These are phyloP conservation scores for Sylvicola cinctus DNA, from an alignment of 2,888 invertebrate species.

Conservation along the genomic window DNA sequence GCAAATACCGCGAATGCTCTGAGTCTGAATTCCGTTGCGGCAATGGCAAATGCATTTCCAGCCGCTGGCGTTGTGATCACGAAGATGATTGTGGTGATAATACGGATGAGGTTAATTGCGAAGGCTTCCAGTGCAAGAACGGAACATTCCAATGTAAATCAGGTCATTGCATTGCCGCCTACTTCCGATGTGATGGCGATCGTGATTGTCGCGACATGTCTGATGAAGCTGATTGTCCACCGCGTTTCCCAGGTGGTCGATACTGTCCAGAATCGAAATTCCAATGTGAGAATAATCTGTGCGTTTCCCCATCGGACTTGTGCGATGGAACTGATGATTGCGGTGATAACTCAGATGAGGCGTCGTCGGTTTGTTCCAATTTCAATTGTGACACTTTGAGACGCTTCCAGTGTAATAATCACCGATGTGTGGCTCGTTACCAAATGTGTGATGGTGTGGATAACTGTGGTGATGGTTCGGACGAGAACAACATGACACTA, in stretches of 20 bases:
- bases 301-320: conserved; percentile 71
- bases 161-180: conserved; percentile 80
- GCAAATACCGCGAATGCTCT: conserved; percentile 72
- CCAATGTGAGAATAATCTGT: conserved; percentile 81
- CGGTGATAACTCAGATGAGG: conserved; percentile 79
- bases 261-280: conserved; percentile 80
- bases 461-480: conserved; percentile 87
- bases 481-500: conserved; percentile 86
- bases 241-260: conserved; percentile 67
- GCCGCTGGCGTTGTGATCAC: conserved; percentile 85
- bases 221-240: conserved; percentile 76
- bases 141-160: conserved; percentile 82
- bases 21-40: conserved; percentile 79
- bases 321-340: conserved; percentile 91
- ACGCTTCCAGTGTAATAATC: conserved; percentile 78
- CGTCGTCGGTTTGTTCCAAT: conserved; percentile 54
- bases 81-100: conserved; percentile 95
- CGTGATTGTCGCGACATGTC: conserved; percentile 70
- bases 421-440: conserved; percentile 65
- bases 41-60: conserved; percentile 80
- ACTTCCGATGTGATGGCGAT: conserved; percentile 77
- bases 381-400: conserved; percentile 68
- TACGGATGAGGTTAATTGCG: conserved; percentile 71
- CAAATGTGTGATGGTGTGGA: conserved; percentile 81
- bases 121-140: conserved; percentile 67